Base-by-base conservation (phyloP, 2,113 vertebrate genomes). In the Cacatua alba region DNA sequence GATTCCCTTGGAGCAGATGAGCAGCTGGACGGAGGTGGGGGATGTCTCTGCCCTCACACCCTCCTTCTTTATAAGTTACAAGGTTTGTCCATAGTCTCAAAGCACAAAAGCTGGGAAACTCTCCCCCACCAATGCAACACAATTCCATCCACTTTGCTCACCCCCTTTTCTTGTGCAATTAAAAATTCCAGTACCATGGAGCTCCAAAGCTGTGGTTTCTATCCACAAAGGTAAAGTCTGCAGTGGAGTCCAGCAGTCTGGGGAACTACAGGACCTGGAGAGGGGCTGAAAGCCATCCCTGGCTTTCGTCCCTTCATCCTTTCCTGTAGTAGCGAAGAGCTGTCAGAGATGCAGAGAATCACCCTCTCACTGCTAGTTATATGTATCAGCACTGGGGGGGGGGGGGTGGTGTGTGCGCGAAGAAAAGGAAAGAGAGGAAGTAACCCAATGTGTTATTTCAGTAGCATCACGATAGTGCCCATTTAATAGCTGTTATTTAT, bases 401-500 rank as follows among this genome's bases (percentile, higher is more conserved):
- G 39, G 5, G 25, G 13, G 35, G 35, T 35, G 35, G 35, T 35
- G 35, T 35, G 35, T 35, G 35, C 7, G 57, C 4, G 8, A 43
- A 57, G 33, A 28, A 76, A 59, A 77, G 7, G 31, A 74, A 76
- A 52, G 26, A 44, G 23, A 28, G 6, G 11, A 7, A 81, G 59
- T 53, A 60, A 25, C 2, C 2, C 23, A 53, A 3, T 18, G 49
- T 84, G 28, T 11, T 81, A 79, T 68, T 82, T 51, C 79, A 62
- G 67, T 59, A 90, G 59, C 65, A 65, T 39, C 75, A 71, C 64
- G 57, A 85, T 82, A 78, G 41, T 95, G 91, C 75, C 76, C 62
- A 55, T 95, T 95, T 96, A 97, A 96, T 95, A 95, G 95, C 86
- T 86, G 70, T 93, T 94, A 82, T 86, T 96, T 92, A 91, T 89